A percentile compares a stretch with the other conserved stretches of the same genome.
phyloP scores from a whole-genome alignment of 2,797 vertebrate species.

The Scolopax rusticola region DNA sequence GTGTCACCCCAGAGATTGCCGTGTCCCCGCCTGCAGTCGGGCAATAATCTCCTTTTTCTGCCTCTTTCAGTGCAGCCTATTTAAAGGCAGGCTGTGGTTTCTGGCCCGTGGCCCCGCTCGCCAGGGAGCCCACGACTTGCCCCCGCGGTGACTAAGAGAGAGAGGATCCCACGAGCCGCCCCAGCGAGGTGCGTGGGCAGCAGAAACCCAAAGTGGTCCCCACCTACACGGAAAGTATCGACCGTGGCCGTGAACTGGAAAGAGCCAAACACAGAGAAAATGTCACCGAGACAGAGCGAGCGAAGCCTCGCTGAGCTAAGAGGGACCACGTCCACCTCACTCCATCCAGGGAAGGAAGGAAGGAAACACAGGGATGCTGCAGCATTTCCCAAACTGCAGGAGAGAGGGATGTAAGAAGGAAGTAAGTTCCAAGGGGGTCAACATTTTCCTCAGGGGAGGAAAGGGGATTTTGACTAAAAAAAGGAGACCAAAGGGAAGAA shows the following conservation, averaged over 20 bases:
- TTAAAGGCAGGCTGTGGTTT: background rate
- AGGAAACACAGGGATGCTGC: background rate
- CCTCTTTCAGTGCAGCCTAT: background rate
- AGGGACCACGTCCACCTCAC: no score
- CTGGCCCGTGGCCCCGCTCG: background rate
- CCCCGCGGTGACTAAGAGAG: background rate
- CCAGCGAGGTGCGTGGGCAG: background rate
- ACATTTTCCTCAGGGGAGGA: background rate
- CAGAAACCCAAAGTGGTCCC: constrained; percentile 10
- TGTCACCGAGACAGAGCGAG: background rate
- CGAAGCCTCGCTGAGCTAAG: background rate
- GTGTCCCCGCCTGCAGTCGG: background rate
- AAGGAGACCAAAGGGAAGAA: background rate
- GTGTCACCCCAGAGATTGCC: rapidly evolving
- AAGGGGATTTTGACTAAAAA: background rate
- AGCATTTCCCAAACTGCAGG: background rate
- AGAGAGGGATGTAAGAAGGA: background rate
- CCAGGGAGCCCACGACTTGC: background rate
- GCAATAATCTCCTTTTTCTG: background rate
- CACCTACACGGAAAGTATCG: constrained; percentile 23
- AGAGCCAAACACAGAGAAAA: background rate
- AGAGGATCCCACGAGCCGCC: background rate
- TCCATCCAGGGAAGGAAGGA: background rate
- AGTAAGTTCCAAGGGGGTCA: rapidly evolving
- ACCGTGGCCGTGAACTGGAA: background rate